A percentile compares a stretch with the other conserved stretches of the same genome.
phyloP scores from a whole-genome alignment of 2,888 invertebrate genomes.

The Ophion costatus region DNA sequence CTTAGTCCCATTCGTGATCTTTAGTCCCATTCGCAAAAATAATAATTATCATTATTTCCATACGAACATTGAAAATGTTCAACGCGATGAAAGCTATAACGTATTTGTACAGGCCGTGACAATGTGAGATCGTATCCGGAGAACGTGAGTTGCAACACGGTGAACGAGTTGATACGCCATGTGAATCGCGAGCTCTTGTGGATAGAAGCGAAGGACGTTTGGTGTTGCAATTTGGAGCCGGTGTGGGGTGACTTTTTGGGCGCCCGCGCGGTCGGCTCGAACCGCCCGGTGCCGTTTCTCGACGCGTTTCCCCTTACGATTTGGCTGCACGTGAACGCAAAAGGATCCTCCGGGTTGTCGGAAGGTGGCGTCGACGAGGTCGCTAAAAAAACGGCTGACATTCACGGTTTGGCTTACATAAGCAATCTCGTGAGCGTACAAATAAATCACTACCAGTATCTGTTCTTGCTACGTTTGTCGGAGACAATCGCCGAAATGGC shows the following conservation, averaged over 20 bases:
- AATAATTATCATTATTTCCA: neutral
- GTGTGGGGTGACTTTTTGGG: conserved; percentile 97
- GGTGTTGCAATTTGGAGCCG: conserved; percentile 95
- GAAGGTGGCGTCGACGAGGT: neutral
- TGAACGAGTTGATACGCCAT: conserved; percentile 85
- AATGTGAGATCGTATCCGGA: conserved; percentile 75
- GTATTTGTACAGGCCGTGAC: conserved; percentile 78
- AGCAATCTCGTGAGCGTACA: conserved; percentile 94
- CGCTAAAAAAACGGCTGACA: conserved; percentile 85
- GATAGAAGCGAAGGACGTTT: conserved; percentile 94
- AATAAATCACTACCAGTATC: conserved; percentile 96
- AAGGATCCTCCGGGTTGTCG: conserved; percentile 63
- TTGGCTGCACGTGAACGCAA: conserved; percentile 88
- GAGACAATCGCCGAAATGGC: conserved; percentile 92
- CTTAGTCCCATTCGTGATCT: neutral
- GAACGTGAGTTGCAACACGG: conserved; percentile 81
- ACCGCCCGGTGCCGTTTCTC: conserved; percentile 91
- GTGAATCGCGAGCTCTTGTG: conserved; percentile 86
- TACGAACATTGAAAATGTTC: neutral
- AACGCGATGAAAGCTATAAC: neutral
- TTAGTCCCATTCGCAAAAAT: neutral
- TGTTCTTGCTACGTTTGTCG: conserved; percentile 93
- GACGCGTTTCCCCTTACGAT: conserved; percentile 94
- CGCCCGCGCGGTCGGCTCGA: conserved; percentile 90
- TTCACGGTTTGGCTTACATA: conserved; percentile 92